Evolutionary conservation across 2,113 vertebrate species (phyloP), one percentile per base, ranked within the genome.

Genomic region (Engraulis encrasicolus): DNA sequence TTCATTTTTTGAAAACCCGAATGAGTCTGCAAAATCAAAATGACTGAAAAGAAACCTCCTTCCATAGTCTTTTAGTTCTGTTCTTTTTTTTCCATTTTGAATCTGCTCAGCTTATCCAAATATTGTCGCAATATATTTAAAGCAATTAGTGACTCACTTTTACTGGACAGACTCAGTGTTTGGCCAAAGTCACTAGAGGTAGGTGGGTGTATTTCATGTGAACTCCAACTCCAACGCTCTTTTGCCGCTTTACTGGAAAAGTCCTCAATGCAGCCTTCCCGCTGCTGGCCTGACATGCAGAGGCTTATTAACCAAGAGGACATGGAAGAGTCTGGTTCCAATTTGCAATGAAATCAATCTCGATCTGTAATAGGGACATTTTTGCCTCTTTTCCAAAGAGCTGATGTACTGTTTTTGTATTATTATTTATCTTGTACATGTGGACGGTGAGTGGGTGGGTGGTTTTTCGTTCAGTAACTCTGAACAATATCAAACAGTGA

Each of bases 321-420:
- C 27, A 31, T 74, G 31, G 34, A 74, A 74, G 27, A 31, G 66
- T 74, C 66, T 74, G 66, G 66, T 74, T 74, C 17, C 12, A 74
- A 74, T 74, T 74, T 74, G 66, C 34, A 74, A 74, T 74, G 17
- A 74, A 74, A 74, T 74, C 66, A 74, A 31, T 14, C 27, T 74
- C 31, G n/a, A 34, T 34, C 27, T 74, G 66, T 31, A 34, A 34
- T 74, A 74, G 23, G 23, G 27, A n/a, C n/a, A 36, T 74, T 74
- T 34, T 74, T 34, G 6, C 2, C 9, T 66, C 27, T 74, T 74
- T 74, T 74, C 14, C 12, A 31, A 74, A 34, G 23, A 66, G 7
- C 31, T 36, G 27, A 27, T 17, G n/a, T n/a, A 74, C 15, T 31
- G 23, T 34, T 34, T 71, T 71, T 71, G 58, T n/a, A n/a, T n/a